Evolutionary conservation across 2,113 vertebrate species (phyloP).

Genomic region (Calidris pugnax): DNA sequence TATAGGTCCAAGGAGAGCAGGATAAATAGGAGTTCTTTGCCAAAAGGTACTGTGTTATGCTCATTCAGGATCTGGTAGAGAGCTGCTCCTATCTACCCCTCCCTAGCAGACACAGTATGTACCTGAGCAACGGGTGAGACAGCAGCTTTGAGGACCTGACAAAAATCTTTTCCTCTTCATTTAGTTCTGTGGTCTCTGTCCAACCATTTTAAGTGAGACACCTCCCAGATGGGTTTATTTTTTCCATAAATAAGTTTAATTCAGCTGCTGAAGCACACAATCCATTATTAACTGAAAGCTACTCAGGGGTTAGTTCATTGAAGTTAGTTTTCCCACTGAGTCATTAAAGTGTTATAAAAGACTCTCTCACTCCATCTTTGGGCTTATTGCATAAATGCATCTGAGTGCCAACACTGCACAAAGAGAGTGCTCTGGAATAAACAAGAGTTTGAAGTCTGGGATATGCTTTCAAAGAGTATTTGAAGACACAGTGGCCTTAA

Average conservation of each 20-base stretch:
- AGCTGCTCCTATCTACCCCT: not conserved
- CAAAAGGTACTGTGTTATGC: not conserved
- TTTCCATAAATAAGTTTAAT: not conserved
- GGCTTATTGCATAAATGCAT: conserved; percentile 50
- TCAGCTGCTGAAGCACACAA: not conserved
- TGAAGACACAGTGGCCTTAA: not conserved
- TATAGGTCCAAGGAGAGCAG: not conserved
- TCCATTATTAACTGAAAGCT: conserved; percentile 5
- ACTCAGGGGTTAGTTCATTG: not conserved
- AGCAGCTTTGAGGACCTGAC: not conserved
- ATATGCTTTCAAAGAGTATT: not conserved
- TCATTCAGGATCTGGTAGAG: not conserved
- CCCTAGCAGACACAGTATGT: not conserved
- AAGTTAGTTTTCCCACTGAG: conserved; percentile 14
- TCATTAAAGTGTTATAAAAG: conserved; percentile 32
- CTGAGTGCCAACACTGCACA: not conserved
- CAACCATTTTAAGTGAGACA: not conserved
- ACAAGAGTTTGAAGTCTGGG: not conserved
- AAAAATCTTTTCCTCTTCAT: not conserved
- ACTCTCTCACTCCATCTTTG: conserved; percentile 64
- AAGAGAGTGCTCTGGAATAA: not conserved
- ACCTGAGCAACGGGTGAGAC: not conserved
- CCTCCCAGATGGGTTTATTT: not conserved
- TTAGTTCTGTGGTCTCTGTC: not conserved
- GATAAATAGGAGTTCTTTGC: not conserved